Conservation (phyloP, 2,888 invertebrate species). For the Congeria kusceri region DNA sequence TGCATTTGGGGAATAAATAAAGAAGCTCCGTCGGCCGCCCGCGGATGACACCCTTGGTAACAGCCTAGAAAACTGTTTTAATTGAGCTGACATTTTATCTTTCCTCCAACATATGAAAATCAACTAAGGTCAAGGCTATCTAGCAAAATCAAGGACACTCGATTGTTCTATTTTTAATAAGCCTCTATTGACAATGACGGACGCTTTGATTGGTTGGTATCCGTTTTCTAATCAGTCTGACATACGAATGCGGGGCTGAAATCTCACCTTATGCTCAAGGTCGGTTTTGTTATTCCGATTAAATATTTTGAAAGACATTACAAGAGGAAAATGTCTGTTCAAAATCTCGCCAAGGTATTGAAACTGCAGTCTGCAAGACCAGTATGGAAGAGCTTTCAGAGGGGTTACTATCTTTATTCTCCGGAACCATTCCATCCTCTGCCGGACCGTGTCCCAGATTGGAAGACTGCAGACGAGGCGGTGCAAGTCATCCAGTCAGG, state of each 20-base stretch:
- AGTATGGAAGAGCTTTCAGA: slow-evolving; percentile 1
- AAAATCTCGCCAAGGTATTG: slow-evolving; percentile 13
- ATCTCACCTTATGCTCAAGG: slow-evolving; percentile 33
- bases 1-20: slow-evolving; percentile 92
- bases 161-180: slow-evolving; percentile 20
- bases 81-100: slow-evolving; percentile 19
- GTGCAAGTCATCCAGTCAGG: slow-evolving; percentile 93
- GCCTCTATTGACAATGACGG: slow-evolving; percentile 7
- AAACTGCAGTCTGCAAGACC: slow-evolving; percentile 14
- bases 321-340: slow-evolving; percentile 40
- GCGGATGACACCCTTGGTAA: slow-evolving; percentile 35
- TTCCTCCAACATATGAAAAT: neutral
- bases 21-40: slow-evolving; percentile 86
- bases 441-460: slow-evolving; percentile 89
- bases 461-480: slow-evolving; percentile 90
- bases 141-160: slow-evolving; percentile 6
- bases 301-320: neutral
- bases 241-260: slow-evolving; percentile 18
- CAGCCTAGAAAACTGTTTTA: slow-evolving; percentile 28
- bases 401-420: slow-evolving; percentile 89
- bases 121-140: slow-evolving; percentile 27
- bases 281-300: slow-evolving; percentile 25
- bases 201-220: slow-evolving; percentile 9
- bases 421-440: slow-evolving; percentile 94
- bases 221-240: neutral